Percentiles rank a stretch among this genome's conserved stretches.
phyloP scores from a whole-genome alignment of 2,113 vertebrate species.

The Eubucco bourcierii region DNA sequence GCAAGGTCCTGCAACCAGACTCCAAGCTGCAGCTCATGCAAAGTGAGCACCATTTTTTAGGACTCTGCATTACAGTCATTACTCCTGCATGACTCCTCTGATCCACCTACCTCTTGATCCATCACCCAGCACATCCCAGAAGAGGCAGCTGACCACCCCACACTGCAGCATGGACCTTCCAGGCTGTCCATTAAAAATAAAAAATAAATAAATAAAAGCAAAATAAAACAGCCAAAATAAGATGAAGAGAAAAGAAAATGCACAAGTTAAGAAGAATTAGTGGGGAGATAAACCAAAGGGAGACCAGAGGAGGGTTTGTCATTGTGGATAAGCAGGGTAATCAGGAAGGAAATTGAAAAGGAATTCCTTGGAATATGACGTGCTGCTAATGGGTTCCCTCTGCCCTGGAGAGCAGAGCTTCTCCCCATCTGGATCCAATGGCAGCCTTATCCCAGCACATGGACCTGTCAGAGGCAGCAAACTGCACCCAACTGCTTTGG shows the following conservation, averaged over 20 bases:
- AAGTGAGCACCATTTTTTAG: background rate
- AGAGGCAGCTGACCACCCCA: background rate
- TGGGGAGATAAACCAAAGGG: background rate
- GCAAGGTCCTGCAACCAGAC: no score
- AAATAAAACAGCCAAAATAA: background rate
- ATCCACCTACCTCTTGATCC: accelerated
- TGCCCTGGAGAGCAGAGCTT: background rate
- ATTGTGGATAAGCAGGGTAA: background rate
- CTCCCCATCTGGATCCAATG: conserved; percentile 25
- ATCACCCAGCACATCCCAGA: background rate
- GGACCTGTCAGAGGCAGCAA: background rate
- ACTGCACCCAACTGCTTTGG: background rate
- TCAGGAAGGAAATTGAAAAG: conserved; percentile 1
- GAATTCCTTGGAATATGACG: background rate
- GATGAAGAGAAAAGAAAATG: background rate
- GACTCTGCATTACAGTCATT: background rate
- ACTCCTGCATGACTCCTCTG: no score
- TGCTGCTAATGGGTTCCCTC: conserved; percentile 21
- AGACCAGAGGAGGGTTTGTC: background rate
- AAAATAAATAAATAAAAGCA: no score
- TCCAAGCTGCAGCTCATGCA: background rate
- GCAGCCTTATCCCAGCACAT: background rate
- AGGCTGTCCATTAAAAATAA: no score
- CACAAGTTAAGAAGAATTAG: background rate
- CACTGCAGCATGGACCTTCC: background rate